Percentiles rank a stretch among this genome's conserved stretches.
Evolutionary conservation across 1,140 invertebrate species (phyloP).

Genomic region (Octopus sinensis): DNA sequence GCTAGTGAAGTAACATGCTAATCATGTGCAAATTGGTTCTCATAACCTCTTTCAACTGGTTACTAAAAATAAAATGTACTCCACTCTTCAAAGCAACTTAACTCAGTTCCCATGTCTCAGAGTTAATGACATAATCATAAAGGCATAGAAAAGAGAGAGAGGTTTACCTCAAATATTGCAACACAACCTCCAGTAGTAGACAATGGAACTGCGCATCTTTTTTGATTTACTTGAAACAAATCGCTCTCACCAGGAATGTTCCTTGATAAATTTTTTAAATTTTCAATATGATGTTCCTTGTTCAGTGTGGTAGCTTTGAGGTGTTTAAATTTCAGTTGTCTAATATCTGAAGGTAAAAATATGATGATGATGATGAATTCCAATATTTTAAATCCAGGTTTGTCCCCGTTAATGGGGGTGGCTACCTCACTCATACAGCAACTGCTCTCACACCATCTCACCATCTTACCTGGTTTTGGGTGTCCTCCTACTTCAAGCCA

Average conservation of each 20-base stretch:
- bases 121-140: not conserved
- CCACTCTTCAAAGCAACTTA: too few species aligned
- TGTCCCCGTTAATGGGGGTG: too few species aligned
- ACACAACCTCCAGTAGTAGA: conserved; percentile 85
- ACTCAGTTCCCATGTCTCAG: too few species aligned
- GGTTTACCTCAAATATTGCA: conserved; percentile 73
- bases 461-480: too few species aligned
- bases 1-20: too few species aligned
- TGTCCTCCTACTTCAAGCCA: too few species aligned
- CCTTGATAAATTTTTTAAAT: conserved; percentile 83
- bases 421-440: too few species aligned
- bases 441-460: too few species aligned
- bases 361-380: not conserved
- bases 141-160: not conserved
- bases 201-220: conserved; percentile 80
- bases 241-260: conserved; percentile 91
- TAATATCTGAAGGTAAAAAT: conserved; percentile 59
- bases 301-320: conserved; percentile 84
- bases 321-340: conserved; percentile 89
- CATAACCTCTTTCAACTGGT: too few species aligned
- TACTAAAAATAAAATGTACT: too few species aligned
- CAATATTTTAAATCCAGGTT: too few species aligned
- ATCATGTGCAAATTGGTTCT: too few species aligned
- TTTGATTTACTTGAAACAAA: conserved; percentile 83
- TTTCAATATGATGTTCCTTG: conserved; percentile 87